These are phyloP conservation scores for Arremon brunneinucha DNA, from an alignment of 2,797 vertebrate genomes.

Conservation along the genomic window DNA sequence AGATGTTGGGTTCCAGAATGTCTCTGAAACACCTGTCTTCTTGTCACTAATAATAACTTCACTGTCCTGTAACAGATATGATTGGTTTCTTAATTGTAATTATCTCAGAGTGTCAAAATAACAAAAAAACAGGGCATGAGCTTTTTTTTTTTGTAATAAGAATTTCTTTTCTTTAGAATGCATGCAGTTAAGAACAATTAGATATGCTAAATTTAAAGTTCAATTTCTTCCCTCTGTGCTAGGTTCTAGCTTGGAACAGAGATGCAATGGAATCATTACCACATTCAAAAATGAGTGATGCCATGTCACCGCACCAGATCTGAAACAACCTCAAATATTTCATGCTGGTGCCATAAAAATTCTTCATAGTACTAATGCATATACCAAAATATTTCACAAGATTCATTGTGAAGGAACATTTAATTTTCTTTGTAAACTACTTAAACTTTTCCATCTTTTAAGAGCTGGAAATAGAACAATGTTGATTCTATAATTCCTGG, in stretches of 20 bases:
- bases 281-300: accelerated
- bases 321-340: not conserved
- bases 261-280: not conserved
- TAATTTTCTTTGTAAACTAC: not conserved
- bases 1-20: slow-evolving; percentile 91
- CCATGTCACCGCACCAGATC: not conserved
- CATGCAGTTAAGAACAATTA: not conserved
- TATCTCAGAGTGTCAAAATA: not conserved
- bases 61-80: slow-evolving; percentile 83
- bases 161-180: not conserved
- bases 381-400: not conserved
- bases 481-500: not conserved
- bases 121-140: not conserved
- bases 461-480: not conserved
- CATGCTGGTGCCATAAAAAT: not conserved
- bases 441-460: not conserved
- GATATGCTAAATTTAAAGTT: not conserved
- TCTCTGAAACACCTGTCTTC: slow-evolving; percentile 87
- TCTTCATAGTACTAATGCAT: not conserved
- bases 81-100: not conserved
- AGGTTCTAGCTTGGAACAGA: not conserved
- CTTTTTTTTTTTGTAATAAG: not conserved
- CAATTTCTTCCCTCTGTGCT: not conserved
- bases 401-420: not conserved
- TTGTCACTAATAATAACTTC: slow-evolving; percentile 96